Base-by-base conservation (phyloP, 2,113 vertebrate genomes). In the Myotis lucifugus region DNA sequence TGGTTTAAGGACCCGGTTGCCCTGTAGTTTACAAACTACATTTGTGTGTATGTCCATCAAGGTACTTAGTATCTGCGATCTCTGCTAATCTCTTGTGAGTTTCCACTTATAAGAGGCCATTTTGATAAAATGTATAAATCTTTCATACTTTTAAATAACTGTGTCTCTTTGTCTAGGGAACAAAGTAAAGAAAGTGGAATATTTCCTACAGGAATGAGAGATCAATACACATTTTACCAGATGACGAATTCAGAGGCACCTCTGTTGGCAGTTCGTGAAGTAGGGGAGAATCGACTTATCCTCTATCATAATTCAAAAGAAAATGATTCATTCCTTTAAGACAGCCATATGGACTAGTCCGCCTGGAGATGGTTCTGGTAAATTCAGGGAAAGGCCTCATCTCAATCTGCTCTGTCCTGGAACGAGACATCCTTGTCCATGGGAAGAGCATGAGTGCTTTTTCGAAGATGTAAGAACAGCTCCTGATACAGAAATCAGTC, bases 61-160 rank as follows among this genome's bases (percentile, higher is more conserved):
- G 32, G 12, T 48, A 70, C 17, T 83, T 46, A 46, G 5, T 66
- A 12, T 79, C 66, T 77, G 92, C 92, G 87, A 92, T 77, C 32
- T 78, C 18, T 10, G 32, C 27, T 86, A 61, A 74, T 85, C 34
- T 76, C 46, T 88, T 52, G 3, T 66, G 66, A 91, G 40, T 96
- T 94, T 93, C 61, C 48, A 82, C 23, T 70, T 88, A 54, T 4
- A 61, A 48, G 85, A 72, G 82, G 67, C 34, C 42, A 79, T 92
- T 94, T 90, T 93, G 85, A 91, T 95, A 73, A 85, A 96, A 95
- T 12, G 12, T 37, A 42, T 34, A 59, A 88, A 74, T 73, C 32
- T 82, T 93, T 64, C 69, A 40, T 69, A 52, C 34, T 54, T 48
- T 12, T 66, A 82, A 54, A 59, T 70, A 86, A 42, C 18, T 48